A percentile compares a stretch with the other conserved stretches of the same genome.
phyloP scores from a whole-genome alignment of 2,888 invertebrate species.

The Calameuta filiformis region DNA sequence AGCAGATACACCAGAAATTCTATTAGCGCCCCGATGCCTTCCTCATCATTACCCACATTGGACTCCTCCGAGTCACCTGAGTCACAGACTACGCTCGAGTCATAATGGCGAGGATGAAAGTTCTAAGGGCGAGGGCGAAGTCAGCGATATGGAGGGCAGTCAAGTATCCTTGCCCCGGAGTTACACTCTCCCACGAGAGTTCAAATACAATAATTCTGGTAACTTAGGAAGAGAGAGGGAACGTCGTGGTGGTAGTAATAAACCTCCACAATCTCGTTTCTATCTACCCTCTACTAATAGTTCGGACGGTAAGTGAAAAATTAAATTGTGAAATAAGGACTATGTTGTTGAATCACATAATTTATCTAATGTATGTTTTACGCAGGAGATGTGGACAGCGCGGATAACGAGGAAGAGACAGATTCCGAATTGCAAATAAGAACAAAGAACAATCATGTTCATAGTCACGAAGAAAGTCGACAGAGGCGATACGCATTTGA shows the following conservation, averaged over 20 bases:
- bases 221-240: constrained; percentile 64
- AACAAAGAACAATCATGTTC: constrained; percentile 37
- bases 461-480: constrained; percentile 30
- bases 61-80: constrained; percentile 49
- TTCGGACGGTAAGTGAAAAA: constrained; percentile 77
- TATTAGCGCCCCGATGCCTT: constrained; percentile 76
- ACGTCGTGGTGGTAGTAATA: constrained; percentile 72
- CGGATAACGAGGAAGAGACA: constrained; percentile 75
- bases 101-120: constrained; percentile 41
- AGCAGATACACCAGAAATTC: constrained; percentile 81
- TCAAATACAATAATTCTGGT: constrained; percentile 73
- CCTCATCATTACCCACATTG: constrained; percentile 59
- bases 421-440: constrained; percentile 57
- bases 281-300: constrained; percentile 86
- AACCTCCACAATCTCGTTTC: constrained; percentile 66
- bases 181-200: constrained; percentile 86
- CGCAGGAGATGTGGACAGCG: constrained; percentile 84
- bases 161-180: constrained; percentile 86
- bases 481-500: constrained; percentile 46
- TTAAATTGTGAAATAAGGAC: neutral
- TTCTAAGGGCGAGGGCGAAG: constrained; percentile 45
- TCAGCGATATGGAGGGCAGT: constrained; percentile 64
- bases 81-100: constrained; percentile 42
- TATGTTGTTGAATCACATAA: neutral
- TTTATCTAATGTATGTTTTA: constrained; percentile 17